Percentiles rank a stretch among this genome's conserved stretches.
Evolutionary conservation across 2,113 vertebrate species (phyloP).

Genomic region (Notechis scutatus): DNA sequence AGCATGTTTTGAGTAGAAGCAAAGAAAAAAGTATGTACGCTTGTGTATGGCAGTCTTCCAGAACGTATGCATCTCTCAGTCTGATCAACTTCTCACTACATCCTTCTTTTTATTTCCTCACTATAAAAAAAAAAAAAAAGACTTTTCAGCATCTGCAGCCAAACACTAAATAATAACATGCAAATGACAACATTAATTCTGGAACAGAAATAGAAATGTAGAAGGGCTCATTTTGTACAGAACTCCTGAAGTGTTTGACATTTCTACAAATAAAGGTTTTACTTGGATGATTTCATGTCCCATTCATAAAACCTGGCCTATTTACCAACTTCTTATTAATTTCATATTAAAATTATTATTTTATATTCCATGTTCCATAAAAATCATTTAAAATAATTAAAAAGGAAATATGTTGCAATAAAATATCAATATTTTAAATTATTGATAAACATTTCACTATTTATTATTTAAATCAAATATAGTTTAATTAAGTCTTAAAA

Average conservation of each 20-base stretch:
- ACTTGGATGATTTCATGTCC: neutral
- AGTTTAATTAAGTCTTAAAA: neutral
- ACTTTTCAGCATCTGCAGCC: neutral
- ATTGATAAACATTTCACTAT: neutral
- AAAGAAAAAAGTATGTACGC: neutral
- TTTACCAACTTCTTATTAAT: neutral
- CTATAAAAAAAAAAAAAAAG: neutral
- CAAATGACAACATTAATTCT: slow-evolving; percentile 7
- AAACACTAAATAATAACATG: neutral
- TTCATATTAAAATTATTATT: neutral
- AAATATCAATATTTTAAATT: neutral
- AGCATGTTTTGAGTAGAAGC: neutral
- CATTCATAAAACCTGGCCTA: neutral
- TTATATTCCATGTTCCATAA: neutral
- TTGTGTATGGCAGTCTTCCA: neutral
- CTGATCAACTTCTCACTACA: neutral
- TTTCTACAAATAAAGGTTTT: neutral
- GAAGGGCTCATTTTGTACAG: neutral
- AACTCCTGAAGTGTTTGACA: neutral
- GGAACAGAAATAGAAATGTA: neutral
- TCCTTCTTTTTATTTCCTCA: neutral
- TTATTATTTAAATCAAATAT: neutral
- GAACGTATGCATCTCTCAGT: neutral
- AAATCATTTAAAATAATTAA: neutral
- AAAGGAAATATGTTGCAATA: neutral